Percentiles rank a stretch among this genome's conserved stretches.
Conservation (phyloP, 2,113 vertebrate genomes). For the Numida meleagris region DNA sequence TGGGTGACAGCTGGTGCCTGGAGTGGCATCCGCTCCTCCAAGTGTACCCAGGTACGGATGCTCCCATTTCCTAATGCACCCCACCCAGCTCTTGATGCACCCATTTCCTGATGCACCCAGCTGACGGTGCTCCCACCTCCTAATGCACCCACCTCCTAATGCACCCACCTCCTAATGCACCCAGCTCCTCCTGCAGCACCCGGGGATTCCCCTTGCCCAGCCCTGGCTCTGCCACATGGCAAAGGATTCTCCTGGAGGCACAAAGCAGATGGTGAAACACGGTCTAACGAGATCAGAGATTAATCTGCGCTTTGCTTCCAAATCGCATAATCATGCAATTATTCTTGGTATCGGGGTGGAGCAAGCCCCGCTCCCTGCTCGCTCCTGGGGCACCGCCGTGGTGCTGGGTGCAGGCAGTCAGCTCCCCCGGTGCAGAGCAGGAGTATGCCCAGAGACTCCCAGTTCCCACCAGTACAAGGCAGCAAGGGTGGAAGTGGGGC, state of each 20-base stretch:
- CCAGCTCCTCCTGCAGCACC: not conserved
- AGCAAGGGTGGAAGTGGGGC: not conserved
- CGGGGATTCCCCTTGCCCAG: not conserved
- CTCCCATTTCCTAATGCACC: too few species aligned
- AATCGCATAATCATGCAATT: constrained; percentile 41
- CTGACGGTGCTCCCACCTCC: too few species aligned
- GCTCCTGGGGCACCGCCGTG: not conserved
- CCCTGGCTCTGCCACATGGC: accelerated
- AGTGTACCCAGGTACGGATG: too few species aligned
- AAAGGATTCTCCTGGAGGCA: not conserved
- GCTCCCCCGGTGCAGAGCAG: not conserved
- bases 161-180: not conserved
- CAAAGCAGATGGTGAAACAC: constrained; percentile 54
- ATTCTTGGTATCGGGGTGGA: constrained; percentile 4
- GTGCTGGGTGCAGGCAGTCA: not conserved
- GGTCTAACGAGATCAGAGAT: constrained; percentile 60
- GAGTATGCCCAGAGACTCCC: not conserved
- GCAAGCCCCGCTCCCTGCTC: not conserved
- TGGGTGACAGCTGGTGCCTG: constrained; percentile 22
- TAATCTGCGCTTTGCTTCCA: constrained; percentile 56
- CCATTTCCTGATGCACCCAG: too few species aligned
- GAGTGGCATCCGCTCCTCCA: not conserved
- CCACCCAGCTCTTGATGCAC: too few species aligned
- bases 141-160: too few species aligned
- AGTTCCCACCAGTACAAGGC: not conserved